These are phyloP conservation scores for Opisthocomus hoazin DNA, from an alignment of 2,113 vertebrate species.

Conservation along the genomic window DNA sequence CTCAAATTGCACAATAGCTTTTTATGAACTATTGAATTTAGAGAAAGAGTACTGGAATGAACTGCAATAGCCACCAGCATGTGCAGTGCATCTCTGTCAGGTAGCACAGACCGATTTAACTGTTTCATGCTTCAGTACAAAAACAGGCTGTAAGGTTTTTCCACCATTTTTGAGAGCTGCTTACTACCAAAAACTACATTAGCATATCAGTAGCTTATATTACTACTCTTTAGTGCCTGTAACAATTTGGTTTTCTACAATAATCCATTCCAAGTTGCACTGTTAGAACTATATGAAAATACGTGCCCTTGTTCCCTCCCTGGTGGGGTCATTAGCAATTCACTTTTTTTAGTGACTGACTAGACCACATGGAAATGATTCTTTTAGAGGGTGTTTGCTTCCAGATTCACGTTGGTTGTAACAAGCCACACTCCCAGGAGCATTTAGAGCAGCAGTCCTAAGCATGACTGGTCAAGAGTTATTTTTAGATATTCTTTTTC, in stretches of 20 bases:
- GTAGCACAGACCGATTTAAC: background rate
- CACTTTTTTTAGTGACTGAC: background rate
- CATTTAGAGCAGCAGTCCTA: background rate
- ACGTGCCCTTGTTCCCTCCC: background rate
- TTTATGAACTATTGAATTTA: background rate
- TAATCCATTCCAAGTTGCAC: background rate
- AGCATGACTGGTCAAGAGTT: background rate
- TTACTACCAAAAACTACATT: background rate
- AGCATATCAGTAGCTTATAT: background rate
- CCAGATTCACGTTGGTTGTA: background rate
- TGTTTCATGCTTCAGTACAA: background rate
- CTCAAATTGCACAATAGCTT: background rate
- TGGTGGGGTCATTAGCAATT: background rate
- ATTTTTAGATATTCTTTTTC: background rate
- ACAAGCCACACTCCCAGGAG: background rate
- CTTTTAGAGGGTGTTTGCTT: background rate
- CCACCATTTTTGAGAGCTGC: background rate
- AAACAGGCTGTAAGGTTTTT: background rate
- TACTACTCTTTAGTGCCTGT: background rate
- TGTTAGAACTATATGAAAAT: background rate
- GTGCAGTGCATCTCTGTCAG: background rate
- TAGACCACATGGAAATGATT: rapidly evolving
- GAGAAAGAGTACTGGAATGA: background rate
- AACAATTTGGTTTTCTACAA: background rate
- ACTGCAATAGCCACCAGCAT: background rate